phyloP scores from a whole-genome alignment of 2,113 vertebrate species.

The Prunella fulvescens region DNA sequence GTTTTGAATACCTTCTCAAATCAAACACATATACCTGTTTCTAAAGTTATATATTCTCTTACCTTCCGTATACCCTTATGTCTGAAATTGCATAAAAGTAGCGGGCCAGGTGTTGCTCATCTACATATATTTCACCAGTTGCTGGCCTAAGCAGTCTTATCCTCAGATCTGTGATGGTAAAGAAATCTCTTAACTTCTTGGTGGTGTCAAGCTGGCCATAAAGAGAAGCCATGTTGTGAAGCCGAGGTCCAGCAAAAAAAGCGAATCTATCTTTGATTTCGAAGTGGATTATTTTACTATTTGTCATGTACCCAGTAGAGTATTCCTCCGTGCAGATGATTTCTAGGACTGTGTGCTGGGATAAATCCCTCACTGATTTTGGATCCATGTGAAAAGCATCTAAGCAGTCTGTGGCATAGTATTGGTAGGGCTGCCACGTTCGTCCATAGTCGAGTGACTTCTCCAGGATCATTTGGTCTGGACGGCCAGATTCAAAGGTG shows the following conservation, averaged over 20 bases:
- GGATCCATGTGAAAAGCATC: constrained; percentile 98
- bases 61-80: constrained; percentile 98
- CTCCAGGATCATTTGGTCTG: constrained; percentile 98
- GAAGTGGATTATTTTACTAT: constrained; percentile 96
- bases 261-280: constrained; percentile 99
- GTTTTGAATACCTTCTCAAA: not conserved
- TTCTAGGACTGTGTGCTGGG: constrained; percentile 91
- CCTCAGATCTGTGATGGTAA: constrained; percentile 96
- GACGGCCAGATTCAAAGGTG: constrained; percentile 95
- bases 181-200: constrained; percentile 98
- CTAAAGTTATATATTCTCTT: constrained; percentile 65
- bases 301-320: constrained; percentile 91
- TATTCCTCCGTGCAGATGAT: constrained; percentile 99
- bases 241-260: constrained; percentile 92
- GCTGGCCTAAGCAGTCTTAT: constrained; percentile 91
- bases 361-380: constrained; percentile 92
- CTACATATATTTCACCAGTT: constrained; percentile 93
- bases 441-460: constrained; percentile 96
- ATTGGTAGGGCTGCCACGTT: constrained; percentile 97
- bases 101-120: constrained; percentile 90
- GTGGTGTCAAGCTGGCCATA: constrained; percentile 98
- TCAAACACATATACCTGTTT: not conserved
- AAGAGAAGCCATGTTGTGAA: constrained; percentile 98
- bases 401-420: constrained; percentile 96
- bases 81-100: constrained; percentile 99